These are phyloP conservation scores for Phoeniculus purpureus DNA, from an alignment of 2,797 vertebrate species.

Conservation along the genomic window DNA sequence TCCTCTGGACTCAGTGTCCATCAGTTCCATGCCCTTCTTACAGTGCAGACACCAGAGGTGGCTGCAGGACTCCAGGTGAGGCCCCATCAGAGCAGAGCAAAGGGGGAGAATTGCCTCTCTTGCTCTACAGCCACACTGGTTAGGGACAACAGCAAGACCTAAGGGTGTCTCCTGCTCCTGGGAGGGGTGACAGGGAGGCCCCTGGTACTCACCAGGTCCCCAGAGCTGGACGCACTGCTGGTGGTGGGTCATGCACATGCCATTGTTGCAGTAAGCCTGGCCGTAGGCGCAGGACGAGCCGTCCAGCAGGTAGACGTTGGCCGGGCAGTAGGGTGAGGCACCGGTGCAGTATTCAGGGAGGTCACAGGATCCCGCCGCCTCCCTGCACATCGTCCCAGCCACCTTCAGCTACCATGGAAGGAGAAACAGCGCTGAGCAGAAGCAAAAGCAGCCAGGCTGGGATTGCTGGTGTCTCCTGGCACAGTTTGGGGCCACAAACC, in stretches of 20 bases:
- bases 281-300: slow-evolving; percentile 85
- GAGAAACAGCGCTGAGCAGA: not conserved
- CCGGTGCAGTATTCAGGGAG: slow-evolving; percentile 95
- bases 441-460: rapidly evolving
- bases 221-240: slow-evolving; percentile 93
- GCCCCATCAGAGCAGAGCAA: too few species aligned
- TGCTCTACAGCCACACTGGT: too few species aligned
- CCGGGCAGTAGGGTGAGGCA: slow-evolving; percentile 87
- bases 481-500: not conserved
- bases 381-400: slow-evolving; percentile 88
- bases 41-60: too few species aligned
- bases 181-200: not conserved
- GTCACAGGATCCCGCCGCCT: slow-evolving; percentile 87
- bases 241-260: slow-evolving; percentile 92
- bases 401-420: slow-evolving; percentile 82
- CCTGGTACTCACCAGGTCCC: slow-evolving; percentile 85
- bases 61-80: too few species aligned
- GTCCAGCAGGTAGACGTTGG: slow-evolving; percentile 90
- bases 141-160: not conserved
- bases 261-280: slow-evolving; percentile 89
- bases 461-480: not conserved
- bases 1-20: too few species aligned
- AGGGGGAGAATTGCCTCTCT: too few species aligned
- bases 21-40: too few species aligned
- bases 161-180: rapidly evolving